These are phyloP conservation scores for Ladona fulva DNA, from an alignment of 1,140 invertebrate species.

Conservation along the genomic window DNA sequence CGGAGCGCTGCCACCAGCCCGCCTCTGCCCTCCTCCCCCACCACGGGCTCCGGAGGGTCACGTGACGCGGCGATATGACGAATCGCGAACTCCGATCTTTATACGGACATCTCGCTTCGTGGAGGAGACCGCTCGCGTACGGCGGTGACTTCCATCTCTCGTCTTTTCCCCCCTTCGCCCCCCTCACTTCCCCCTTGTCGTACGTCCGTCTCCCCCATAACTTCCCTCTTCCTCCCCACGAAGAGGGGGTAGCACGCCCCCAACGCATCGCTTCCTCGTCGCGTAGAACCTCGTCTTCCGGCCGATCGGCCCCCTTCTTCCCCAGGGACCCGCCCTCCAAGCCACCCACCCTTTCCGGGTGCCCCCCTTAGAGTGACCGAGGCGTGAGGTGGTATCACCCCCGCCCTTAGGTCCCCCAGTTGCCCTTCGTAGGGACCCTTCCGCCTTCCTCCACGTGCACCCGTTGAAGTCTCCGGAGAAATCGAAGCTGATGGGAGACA, in stretches of 20 bases:
- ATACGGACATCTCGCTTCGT: not conserved
- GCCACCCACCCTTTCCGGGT: too few species aligned
- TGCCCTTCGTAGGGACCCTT: too few species aligned
- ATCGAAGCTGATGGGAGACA: too few species aligned
- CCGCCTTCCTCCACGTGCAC: too few species aligned
- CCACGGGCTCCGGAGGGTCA: not conserved
- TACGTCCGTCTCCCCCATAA: not conserved
- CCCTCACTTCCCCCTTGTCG: not conserved
- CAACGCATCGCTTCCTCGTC: not conserved
- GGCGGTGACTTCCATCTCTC: not conserved
- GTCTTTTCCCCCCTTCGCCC: not conserved
- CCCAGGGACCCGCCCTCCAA: too few species aligned
- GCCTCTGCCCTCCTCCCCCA: not conserved
- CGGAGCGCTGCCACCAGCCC: not conserved
- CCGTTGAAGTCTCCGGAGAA: too few species aligned
- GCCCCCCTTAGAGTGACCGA: too few species aligned
- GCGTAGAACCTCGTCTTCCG: too few species aligned
- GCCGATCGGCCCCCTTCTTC: too few species aligned
- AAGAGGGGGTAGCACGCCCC: not conserved
- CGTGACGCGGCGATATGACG: not conserved
- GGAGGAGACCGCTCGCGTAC: not conserved
- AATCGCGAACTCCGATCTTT: constrained; percentile 4
- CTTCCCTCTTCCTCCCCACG: not conserved
- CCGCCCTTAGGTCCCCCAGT: too few species aligned
- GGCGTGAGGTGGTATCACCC: too few species aligned